Conservation (phyloP, 2,113 vertebrate genomes). For the Heteronetta atricapilla region DNA sequence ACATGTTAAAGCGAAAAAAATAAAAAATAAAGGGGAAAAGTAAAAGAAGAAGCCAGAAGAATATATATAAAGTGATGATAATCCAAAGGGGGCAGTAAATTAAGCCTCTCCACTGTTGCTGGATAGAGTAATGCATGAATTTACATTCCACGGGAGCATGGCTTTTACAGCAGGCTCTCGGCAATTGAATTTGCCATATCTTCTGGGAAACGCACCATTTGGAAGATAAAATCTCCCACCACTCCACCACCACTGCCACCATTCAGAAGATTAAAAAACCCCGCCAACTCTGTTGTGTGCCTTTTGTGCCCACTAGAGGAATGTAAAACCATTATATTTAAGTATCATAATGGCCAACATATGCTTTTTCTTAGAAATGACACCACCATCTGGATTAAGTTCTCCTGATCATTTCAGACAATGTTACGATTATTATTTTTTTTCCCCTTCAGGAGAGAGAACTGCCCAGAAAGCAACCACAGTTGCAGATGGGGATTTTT, state of each 20-base stretch:
- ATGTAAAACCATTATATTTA: constrained; percentile 85
- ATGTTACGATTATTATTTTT: constrained; percentile 74
- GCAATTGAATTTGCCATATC: constrained; percentile 63
- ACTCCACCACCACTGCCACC: constrained; percentile 53
- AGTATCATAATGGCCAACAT: constrained; percentile 85
- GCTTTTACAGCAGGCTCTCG: constrained; percentile 69
- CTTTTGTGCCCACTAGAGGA: constrained; percentile 79
- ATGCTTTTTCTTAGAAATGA: constrained; percentile 86
- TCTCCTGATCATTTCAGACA: constrained; percentile 81
- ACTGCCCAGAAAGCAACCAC: constrained; percentile 63
- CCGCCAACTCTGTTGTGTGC: constrained; percentile 69
- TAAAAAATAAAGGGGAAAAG: too few species aligned
- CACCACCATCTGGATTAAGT: constrained; percentile 84
- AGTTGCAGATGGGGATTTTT: constrained; percentile 17
- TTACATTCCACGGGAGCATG: constrained; percentile 27
- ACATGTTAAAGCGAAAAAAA: background rate
- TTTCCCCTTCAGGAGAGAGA: constrained; percentile 40
- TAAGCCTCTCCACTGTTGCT: constrained; percentile 61
- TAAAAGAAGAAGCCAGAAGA: constrained; percentile 38
- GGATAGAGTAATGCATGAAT: constrained; percentile 63
- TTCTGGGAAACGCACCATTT: constrained; percentile 73
- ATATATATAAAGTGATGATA: constrained; percentile 58
- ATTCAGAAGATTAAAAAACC: constrained; percentile 73
- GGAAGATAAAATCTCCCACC: constrained; percentile 74
- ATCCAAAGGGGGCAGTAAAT: constrained; percentile 65